These are phyloP conservation scores for Cephalopterus ornatus DNA, from an alignment of 2,113 vertebrate genomes.

Conservation along the genomic window DNA sequence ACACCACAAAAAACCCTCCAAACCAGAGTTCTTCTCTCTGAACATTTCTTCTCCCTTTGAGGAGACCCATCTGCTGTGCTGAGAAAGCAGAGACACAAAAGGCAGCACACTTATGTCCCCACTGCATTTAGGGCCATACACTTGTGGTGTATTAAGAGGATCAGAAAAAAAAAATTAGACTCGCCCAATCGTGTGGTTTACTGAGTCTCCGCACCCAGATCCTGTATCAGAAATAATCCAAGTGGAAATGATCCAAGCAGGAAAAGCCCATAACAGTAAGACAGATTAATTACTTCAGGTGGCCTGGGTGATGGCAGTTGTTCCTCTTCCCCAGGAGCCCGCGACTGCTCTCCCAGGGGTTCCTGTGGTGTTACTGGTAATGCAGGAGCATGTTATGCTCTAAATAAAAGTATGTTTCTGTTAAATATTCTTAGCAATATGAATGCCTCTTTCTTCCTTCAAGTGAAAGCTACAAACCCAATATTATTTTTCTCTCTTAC, in stretches of 20 bases:
- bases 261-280: neutral
- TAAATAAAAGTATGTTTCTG: neutral
- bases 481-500: neutral
- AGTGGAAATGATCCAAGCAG: neutral
- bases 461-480: neutral
- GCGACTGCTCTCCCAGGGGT: neutral
- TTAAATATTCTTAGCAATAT: neutral
- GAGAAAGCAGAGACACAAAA: neutral
- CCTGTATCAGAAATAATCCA: neutral
- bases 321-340: neutral
- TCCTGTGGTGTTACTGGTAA: neutral
- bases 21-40: neutral
- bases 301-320: neutral
- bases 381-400: fast-evolving
- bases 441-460: neutral
- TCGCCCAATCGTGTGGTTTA: neutral
- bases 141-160: fast-evolving
- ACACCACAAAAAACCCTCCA: neutral
- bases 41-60: neutral
- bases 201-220: neutral
- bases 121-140: neutral
- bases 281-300: neutral
- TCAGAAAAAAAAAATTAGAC: neutral
- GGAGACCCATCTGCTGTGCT: neutral
- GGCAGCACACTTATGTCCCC: fast-evolving